Base-by-base conservation (phyloP, 2,888 invertebrate genomes). In the Glaucopsyche alexis region DNA sequence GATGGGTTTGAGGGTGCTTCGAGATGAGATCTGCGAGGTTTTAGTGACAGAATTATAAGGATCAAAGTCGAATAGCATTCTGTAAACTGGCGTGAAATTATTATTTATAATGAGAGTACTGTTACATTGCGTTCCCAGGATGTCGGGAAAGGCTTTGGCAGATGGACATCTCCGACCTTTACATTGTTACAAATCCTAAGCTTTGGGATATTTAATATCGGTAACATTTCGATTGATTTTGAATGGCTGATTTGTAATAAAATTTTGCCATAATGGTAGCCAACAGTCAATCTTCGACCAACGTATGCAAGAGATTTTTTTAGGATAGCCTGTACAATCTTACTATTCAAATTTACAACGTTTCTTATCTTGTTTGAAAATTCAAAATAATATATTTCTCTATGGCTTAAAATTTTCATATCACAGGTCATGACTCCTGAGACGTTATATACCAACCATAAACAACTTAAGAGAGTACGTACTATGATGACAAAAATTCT, bases 1-100 rank as follows among this genome's bases (percentile, higher is more conserved):
- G 71, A 73, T 75, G 47, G 69, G 69, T 69, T 69, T 75, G 77
- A 78, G 79, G 80, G 79, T 78, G 76, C 73, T 72, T 40, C 52
- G 19, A 52, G 45, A 29, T 55, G 67, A 16, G 42, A 50, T 45
- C 52, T 55, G n/a, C 50, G 11, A 47, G 52, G 38, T 45, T 67
- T 55, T 72, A 45, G 67, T 55, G 14, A 7, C 55, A 45, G 52
- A n/a, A 42, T 14, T 29, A 40, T 72, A 72, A 67, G 11, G 67
- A 19, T 42, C 66, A 72, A 67, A 72, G 52, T 69, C 9, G 72
- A 66, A 16, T 19, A 52, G 8, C 50, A 49, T 29, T 72, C 47
- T 49, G 47, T 69, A 45, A 47, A 69, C 45, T 29, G 72, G 42
- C 73, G 42, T 52, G 72, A 65, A 74, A 72, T 77, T 76, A 74